phyloP scores from a whole-genome alignment of 2,797 vertebrate genomes.

The Anguilla anguilla region DNA sequence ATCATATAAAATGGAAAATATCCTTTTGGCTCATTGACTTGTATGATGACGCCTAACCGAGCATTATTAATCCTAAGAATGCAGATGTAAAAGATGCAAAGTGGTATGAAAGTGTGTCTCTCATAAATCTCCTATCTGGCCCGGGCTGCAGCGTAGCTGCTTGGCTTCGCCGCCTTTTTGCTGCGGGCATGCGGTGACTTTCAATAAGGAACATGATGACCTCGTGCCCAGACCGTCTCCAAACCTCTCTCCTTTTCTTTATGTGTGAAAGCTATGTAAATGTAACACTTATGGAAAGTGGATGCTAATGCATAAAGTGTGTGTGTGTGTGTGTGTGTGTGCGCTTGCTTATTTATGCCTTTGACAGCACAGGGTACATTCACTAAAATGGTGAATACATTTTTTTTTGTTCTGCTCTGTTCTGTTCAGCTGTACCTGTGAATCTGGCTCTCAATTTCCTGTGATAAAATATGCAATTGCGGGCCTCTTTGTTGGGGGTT shows the following conservation, averaged over 20 bases:
- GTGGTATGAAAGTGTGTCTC: neutral
- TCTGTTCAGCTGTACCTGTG: neutral
- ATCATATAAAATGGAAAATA: neutral
- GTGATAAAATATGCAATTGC: neutral
- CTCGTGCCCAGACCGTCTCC: neutral
- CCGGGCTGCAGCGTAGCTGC: neutral
- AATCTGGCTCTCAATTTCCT: neutral
- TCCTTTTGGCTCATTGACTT: neutral
- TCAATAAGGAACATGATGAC: neutral
- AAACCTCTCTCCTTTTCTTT: neutral
- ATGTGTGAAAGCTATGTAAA: conserved; percentile 9
- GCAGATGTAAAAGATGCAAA: neutral
- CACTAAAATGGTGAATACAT: neutral
- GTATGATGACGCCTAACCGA: neutral
- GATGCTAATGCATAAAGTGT: neutral
- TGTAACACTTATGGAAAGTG: neutral
- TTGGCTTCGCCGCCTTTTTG: neutral
- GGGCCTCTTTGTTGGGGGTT: neutral
- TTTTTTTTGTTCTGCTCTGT: neutral
- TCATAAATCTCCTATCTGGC: neutral
- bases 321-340: neutral
- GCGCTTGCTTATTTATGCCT: neutral
- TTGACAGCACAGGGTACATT: neutral
- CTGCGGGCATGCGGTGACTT: neutral
- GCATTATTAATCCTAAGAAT: neutral